phyloP scores from a whole-genome alignment of 37 sponge, comb jelly and placozoan species.

The Bolinopsis microptera region DNA sequence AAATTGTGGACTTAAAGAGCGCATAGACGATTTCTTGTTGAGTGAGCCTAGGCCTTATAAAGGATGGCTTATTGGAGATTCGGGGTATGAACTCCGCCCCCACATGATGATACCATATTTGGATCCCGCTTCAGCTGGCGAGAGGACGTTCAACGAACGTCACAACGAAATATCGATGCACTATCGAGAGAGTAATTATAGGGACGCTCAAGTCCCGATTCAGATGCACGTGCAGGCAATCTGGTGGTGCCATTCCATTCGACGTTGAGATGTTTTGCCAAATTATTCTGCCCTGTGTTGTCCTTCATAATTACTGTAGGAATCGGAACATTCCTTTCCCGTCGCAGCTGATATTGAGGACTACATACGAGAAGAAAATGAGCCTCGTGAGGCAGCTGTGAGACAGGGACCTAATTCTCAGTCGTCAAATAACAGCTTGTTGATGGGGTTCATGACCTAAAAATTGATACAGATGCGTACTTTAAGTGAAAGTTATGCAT shows the following conservation, averaged over 20 bases:
- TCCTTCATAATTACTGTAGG: no score
- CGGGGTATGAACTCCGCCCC: not conserved
- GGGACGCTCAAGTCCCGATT: not conserved
- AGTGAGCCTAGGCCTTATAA: not conserved
- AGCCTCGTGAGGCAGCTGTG: no score
- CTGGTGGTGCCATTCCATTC: not conserved
- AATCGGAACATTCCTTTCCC: not conserved
- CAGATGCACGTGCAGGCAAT: not conserved
- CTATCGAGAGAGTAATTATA: not conserved
- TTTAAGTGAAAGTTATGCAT: no score
- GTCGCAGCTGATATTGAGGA: no score
- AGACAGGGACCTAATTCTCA: no score
- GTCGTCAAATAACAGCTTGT: no score
- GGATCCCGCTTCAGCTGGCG: no score
- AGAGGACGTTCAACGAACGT: not conserved
- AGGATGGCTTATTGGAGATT: not conserved
- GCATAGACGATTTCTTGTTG: not conserved
- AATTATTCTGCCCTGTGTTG: not conserved
- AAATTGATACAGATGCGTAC: no score
- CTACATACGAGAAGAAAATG: no score
- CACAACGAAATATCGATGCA: not conserved
- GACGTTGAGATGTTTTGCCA: not conserved
- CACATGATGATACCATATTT: no score
- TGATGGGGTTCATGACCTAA: no score
- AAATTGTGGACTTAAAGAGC: no score